Percentiles rank a stretch among this genome's conserved stretches.
Conservation (phyloP, 2,113 vertebrate species). For the Hyperopisus bebe region DNA sequence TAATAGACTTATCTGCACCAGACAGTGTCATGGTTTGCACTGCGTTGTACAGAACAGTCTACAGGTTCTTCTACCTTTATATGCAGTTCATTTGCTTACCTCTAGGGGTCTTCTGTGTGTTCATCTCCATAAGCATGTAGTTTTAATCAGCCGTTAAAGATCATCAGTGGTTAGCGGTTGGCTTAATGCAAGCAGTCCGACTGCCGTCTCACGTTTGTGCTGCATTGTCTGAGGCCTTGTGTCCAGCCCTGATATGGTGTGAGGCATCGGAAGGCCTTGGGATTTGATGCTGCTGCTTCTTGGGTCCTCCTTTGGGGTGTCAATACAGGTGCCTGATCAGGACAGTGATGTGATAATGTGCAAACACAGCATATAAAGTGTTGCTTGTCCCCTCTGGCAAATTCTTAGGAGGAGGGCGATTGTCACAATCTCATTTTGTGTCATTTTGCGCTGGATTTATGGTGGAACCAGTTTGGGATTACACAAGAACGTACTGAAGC, state of each 20-base stretch:
- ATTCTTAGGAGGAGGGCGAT: too few species aligned
- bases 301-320: conserved; percentile 33
- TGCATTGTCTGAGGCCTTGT: not conserved
- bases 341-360: conserved; percentile 39
- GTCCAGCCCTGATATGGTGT: not conserved
- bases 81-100: not conserved
- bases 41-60: not conserved
- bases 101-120: not conserved
- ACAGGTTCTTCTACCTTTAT: not conserved
- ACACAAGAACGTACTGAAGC: not conserved
- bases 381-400: not conserved
- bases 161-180: conserved; percentile 35
- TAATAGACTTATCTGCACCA: not conserved
- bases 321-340: conserved; percentile 39
- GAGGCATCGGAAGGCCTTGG: not conserved
- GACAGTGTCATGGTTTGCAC: not conserved
- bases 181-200: conserved; percentile 41
- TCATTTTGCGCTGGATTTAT: not conserved
- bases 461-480: not conserved
- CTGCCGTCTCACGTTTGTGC: not conserved
- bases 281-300: conserved; percentile 39
- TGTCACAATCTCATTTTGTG: not conserved
- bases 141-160: conserved; percentile 48
- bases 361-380: conserved; percentile 48
- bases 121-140: not conserved